Conservation (phyloP, 2,797 vertebrate species). For the Epinephelus awoara region DNA sequence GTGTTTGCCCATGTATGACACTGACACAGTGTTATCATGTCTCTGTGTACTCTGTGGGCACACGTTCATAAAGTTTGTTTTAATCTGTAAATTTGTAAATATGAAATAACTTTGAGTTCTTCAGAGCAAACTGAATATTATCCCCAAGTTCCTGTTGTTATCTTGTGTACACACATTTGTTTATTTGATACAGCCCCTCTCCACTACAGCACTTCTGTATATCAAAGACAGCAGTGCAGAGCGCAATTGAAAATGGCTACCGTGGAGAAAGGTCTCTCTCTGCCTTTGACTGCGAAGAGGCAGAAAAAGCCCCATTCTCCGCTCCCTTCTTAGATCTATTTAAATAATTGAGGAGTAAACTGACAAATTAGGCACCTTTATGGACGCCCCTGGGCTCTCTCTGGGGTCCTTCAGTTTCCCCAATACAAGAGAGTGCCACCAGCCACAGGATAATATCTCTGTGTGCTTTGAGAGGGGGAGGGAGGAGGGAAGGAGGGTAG, state of each 20-base stretch:
- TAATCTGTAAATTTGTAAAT: conserved; percentile 72
- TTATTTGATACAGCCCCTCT: conserved; percentile 84
- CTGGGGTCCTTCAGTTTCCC: conserved; percentile 80
- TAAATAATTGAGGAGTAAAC: conserved; percentile 90
- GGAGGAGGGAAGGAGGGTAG: conserved; percentile 53
- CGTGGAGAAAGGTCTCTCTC: conserved; percentile 84
- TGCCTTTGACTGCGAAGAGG: conserved; percentile 79
- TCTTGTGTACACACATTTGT: conserved; percentile 87
- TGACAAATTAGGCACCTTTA: conserved; percentile 90
- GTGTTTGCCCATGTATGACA: conserved; percentile 31
- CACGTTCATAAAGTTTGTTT: conserved; percentile 59
- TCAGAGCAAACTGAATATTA: conserved; percentile 74
- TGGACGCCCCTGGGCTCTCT: conserved; percentile 83
- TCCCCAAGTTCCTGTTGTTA: conserved; percentile 82
- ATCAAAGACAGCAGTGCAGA: conserved; percentile 82
- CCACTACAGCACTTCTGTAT: conserved; percentile 79
- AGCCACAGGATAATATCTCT: conserved; percentile 87
- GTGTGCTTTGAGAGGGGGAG: conserved; percentile 76
- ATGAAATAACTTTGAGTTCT: conserved; percentile 77
- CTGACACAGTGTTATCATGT: neutral
- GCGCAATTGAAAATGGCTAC: conserved; percentile 85
- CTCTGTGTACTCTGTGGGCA: conserved; percentile 22
- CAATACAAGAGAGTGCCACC: conserved; percentile 82
- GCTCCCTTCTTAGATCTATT: conserved; percentile 85
- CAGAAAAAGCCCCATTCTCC: conserved; percentile 80